Conservation (phyloP, 2,797 vertebrate species). For the Hyperoplus immaculatus region DNA sequence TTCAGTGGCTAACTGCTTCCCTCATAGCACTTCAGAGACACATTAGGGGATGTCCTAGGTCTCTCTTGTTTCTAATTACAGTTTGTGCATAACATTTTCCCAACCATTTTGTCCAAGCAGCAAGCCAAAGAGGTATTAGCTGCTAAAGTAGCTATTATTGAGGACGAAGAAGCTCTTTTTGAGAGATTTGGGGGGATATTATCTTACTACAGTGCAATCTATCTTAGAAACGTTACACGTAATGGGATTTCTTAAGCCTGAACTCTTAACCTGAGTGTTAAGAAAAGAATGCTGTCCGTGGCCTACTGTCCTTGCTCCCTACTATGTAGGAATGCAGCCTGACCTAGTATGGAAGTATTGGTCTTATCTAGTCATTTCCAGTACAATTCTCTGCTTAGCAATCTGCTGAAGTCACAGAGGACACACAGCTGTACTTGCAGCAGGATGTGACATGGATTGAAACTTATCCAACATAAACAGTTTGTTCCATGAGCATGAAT, state of each 20-base stretch:
- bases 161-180: slow-evolving; percentile 1
- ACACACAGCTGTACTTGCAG: slow-evolving; percentile 43
- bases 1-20: background rate
- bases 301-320: background rate
- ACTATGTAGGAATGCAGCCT: slow-evolving; percentile 25
- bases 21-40: background rate
- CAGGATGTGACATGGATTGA: slow-evolving; percentile 66
- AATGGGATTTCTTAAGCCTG: slow-evolving; percentile 36
- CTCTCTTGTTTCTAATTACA: background rate
- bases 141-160: background rate
- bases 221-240: slow-evolving; percentile 8
- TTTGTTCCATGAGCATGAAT: slow-evolving; percentile 10
- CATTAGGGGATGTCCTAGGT: background rate
- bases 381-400: slow-evolving; percentile 43
- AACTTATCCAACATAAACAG: slow-evolving; percentile 55
- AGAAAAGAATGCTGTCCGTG: slow-evolving; percentile 1
- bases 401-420: slow-evolving; percentile 36
- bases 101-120: background rate
- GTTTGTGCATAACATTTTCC: background rate
- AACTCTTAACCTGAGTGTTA: slow-evolving; percentile 45
- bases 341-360: slow-evolving; percentile 54
- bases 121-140: background rate
- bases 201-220: slow-evolving; percentile 10
- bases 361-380: slow-evolving; percentile 49
- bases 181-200: slow-evolving; percentile 10